Evolutionary conservation across 2,113 vertebrate genomes (phyloP), one percentile per base, ranked within the genome.

Genomic region (Amazona guildingii): DNA sequence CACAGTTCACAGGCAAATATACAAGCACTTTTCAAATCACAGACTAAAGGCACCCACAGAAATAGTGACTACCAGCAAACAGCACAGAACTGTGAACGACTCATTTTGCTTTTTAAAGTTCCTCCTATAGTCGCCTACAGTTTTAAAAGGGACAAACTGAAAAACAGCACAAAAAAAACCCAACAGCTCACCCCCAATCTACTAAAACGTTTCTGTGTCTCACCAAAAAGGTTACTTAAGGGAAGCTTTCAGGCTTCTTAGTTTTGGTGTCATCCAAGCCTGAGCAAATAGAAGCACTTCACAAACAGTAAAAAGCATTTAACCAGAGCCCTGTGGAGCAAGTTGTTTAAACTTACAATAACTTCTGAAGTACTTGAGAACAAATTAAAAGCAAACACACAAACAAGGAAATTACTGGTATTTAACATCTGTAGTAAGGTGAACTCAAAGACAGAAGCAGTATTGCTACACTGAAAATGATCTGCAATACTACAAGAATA

Each of bases 1-100:
- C 33, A 41, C 17, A 41, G 31, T 33, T 81, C 59, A 55, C 9
- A 54, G 41, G 21, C 0, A 1, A 78, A 83, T 57, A 24, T 3
- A 41, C 0, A 0, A 10, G 5, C 3, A 5, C 52, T 76, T 93
- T 44, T 31, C 24, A 62, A 75, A 75, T 41, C 28, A 17, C 17
- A 31, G 62, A 17, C 44, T 31, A 24, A 69, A 66, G 54, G 41
- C 18, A 29, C 35, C 5, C 31, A 31, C 44, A 76, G 35, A 91
- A 83, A 82, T 18, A 76, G 4, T 1, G 0, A 23, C 31, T 51
- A 20, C 48, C 41, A 31, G 27, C 12, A 57, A 39, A 11, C 7
- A 46, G 20, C n/a, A 86, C 13, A 46, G 54, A 28, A 62, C 48
- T 44, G 11, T 14, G 37, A 20, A 0, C 35, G 61, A 29, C 31